phyloP scores from a whole-genome alignment of 1,140 invertebrate genomes.

The Drosophila nebulosa region DNA sequence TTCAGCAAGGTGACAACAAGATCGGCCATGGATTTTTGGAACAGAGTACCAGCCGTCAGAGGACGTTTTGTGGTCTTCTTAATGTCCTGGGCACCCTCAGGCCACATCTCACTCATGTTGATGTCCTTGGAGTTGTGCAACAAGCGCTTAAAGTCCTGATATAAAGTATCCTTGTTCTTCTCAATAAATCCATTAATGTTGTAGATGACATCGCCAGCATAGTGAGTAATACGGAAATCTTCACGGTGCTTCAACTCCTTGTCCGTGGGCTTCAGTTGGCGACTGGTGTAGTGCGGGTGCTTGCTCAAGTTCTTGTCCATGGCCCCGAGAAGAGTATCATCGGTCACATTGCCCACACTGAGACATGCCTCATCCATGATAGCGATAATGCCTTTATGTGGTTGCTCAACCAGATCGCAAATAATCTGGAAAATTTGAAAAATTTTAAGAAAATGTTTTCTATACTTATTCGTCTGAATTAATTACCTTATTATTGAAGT shows the following conservation, averaged over 20 bases:
- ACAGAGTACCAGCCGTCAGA: slow-evolving; percentile 94
- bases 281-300: slow-evolving; percentile 94
- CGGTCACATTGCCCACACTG: slow-evolving; percentile 95
- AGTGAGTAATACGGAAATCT: slow-evolving; percentile 94
- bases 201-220: slow-evolving; percentile 98
- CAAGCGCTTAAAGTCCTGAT: slow-evolving; percentile 97
- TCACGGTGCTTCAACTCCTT: slow-evolving; percentile 90
- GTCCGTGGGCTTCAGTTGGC: slow-evolving; percentile 90
- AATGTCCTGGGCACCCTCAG: slow-evolving; percentile 94
- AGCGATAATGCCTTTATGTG: slow-evolving; percentile 94
- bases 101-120: slow-evolving; percentile 94
- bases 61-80: slow-evolving; percentile 97
- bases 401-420: slow-evolving; percentile 95
- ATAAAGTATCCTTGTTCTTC: slow-evolving; percentile 97
- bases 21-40: slow-evolving; percentile 96
- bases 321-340: slow-evolving; percentile 94
- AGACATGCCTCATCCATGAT: slow-evolving; percentile 97
- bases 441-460: not conserved
- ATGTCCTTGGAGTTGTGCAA: slow-evolving; percentile 90
- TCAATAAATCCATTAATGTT: slow-evolving; percentile 94
- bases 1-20: slow-evolving; percentile 93
- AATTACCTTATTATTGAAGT: slow-evolving; percentile 92
- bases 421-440: slow-evolving; percentile 85
- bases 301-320: slow-evolving; percentile 94
- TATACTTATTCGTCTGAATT: not conserved